Evolutionary conservation across 2,113 vertebrate genomes (phyloP).

Genomic region (Carassius gibelio): DNA sequence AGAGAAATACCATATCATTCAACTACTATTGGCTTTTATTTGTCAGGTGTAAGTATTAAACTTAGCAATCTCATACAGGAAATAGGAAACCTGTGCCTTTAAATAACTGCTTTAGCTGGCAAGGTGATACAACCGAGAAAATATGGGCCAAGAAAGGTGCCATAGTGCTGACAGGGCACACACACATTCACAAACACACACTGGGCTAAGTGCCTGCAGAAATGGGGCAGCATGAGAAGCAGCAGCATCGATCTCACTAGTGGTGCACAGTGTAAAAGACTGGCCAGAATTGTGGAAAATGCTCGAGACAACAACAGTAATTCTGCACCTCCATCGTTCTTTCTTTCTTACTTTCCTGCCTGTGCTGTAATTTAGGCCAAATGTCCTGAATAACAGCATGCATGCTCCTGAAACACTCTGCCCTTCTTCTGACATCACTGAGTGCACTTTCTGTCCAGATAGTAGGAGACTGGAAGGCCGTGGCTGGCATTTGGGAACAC

Average conservation of each 20-base stretch:
- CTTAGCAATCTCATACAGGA: neutral
- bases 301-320: neutral
- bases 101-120: slow-evolving; percentile 9
- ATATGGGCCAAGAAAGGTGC: slow-evolving; percentile 26
- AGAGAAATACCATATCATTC: neutral
- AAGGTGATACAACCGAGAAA: slow-evolving; percentile 7
- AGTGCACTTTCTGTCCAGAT: slow-evolving; percentile 27
- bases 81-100: slow-evolving; percentile 3
- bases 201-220: slow-evolving; percentile 4
- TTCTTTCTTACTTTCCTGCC: neutral
- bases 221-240: neutral
- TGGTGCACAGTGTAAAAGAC: neutral
- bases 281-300: neutral
- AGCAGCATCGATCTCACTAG: neutral
- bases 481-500: slow-evolving; percentile 29
- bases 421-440: slow-evolving; percentile 30
- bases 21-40: neutral
- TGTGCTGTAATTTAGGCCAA: slow-evolving; percentile 38
- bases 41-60: neutral
- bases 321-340: neutral
- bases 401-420: slow-evolving; percentile 27
- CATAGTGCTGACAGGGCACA: slow-evolving; percentile 28
- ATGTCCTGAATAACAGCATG: slow-evolving; percentile 39
- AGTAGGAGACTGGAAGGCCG: slow-evolving; percentile 33
- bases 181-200: slow-evolving; percentile 18